These are phyloP conservation scores for Steinernema carpocapsae DNA, from an alignment of 2,888 invertebrate genomes.

Conservation along the genomic window DNA sequence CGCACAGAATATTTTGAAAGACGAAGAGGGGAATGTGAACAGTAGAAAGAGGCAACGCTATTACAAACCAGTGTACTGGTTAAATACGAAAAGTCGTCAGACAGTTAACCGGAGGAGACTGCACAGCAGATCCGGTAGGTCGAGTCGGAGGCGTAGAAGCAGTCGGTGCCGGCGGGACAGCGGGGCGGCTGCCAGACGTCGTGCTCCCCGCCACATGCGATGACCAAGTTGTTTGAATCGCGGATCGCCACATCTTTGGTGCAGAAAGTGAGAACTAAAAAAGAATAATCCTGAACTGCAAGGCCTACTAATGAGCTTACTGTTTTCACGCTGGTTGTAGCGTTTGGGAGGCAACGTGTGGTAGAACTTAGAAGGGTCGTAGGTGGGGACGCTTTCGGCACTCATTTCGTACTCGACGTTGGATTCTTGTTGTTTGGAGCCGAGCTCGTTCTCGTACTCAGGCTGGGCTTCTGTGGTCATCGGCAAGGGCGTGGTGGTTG, in stretches of 20 bases:
- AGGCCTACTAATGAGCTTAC: background rate
- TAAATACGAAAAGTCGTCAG: background rate
- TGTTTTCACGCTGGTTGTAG: conserved; percentile 36
- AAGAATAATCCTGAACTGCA: too few species aligned
- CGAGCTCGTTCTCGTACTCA: conserved; percentile 5
- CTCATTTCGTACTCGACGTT: conserved; percentile 15
- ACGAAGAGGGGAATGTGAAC: conserved; percentile 9
- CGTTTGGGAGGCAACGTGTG: conserved; percentile 51
- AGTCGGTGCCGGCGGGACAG: conserved; percentile 64
- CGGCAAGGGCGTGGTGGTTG: background rate
- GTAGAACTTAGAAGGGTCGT: conserved; percentile 53
- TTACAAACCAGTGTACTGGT: conserved; percentile 2
- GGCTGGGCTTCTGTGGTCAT: conserved; percentile 23
- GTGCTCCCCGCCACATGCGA: conserved; percentile 64
- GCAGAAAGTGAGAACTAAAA: conserved; percentile 68
- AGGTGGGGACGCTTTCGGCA: conserved; percentile 45
- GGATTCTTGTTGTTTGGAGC: conserved; percentile 1
- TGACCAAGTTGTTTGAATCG: conserved; percentile 63
- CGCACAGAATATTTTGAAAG: too few species aligned
- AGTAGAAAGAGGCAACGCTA: background rate
- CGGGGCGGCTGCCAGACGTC: conserved; percentile 53
- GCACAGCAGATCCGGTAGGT: conserved; percentile 67
- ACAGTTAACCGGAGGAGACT: conserved; percentile 56
- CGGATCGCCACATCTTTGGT: conserved; percentile 67
- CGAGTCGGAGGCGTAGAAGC: conserved; percentile 65